A percentile compares a stretch with the other conserved stretches of the same genome.
These are phyloP conservation scores for Cirrhinus molitorella DNA, from an alignment of 2,797 vertebrate species.

Conservation along the genomic window DNA sequence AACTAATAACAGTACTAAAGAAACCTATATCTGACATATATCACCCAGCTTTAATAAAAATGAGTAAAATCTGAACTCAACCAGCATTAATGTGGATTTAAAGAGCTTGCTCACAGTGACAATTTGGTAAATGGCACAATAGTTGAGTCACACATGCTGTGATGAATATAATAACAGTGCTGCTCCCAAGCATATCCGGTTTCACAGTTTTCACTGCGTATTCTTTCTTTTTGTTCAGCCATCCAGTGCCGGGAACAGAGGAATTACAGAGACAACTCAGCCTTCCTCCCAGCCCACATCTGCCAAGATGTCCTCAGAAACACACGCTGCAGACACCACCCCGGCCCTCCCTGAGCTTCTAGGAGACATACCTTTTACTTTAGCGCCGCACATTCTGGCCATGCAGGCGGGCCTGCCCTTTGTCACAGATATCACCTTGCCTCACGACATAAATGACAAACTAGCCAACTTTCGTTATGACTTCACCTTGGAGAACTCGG, in stretches of 20 bases:
- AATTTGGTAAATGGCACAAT: background rate
- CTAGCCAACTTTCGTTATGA: conserved; percentile 92
- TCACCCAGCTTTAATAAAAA: background rate
- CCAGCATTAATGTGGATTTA: background rate
- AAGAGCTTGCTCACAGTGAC: conserved; percentile 12
- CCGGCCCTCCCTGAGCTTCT: conserved; percentile 85
- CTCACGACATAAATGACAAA: conserved; percentile 83
- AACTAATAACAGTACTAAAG: background rate
- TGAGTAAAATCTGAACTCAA: background rate
- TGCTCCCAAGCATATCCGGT: conserved; percentile 3
- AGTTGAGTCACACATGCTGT: conserved; percentile 27
- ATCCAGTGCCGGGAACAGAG: conserved; percentile 27
- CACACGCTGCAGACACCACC: conserved; percentile 70
- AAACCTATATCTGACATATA: background rate
- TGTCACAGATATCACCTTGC: conserved; percentile 82
- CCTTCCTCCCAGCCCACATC: conserved; percentile 57
- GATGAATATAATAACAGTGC: conserved; percentile 23
- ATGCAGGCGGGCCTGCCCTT: conserved; percentile 79
- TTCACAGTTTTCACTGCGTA: conserved; percentile 18
- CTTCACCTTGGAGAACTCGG: conserved; percentile 96
- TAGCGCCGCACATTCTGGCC: conserved; percentile 90
- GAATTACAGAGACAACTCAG: background rate
- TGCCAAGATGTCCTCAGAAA: conserved; percentile 1
- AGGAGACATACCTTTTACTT: conserved; percentile 90
- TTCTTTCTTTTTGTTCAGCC: conserved; percentile 60